These are phyloP conservation scores for Arctocebus calabarensis DNA, from an alignment of 2,797 vertebrate species.

Conservation along the genomic window DNA sequence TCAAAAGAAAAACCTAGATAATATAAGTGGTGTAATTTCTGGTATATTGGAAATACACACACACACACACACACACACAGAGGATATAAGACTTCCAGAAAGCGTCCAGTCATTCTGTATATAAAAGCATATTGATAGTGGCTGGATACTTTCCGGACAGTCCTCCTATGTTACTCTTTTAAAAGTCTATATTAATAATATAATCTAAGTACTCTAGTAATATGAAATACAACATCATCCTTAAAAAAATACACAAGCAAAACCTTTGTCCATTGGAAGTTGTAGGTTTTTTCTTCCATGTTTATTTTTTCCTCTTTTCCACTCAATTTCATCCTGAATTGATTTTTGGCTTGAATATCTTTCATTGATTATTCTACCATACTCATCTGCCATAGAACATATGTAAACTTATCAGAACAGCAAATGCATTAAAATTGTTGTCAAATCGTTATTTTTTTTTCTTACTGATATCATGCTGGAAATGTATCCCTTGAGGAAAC, in stretches of 20 bases:
- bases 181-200: background rate
- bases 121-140: too few species aligned
- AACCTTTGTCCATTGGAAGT: background rate
- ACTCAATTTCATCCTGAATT: background rate
- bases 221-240: background rate
- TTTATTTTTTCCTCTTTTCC: background rate
- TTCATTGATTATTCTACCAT: background rate
- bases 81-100: too few species aligned
- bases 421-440: background rate
- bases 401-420: background rate
- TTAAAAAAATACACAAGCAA: background rate
- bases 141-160: too few species aligned
- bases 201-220: background rate
- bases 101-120: too few species aligned
- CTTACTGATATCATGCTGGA: background rate
- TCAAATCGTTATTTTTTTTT: background rate
- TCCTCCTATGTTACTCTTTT: background rate
- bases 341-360: background rate
- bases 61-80: fast-evolving
- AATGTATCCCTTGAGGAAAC: background rate
- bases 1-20: background rate
- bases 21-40: background rate
- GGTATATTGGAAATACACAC: background rate
- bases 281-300: background rate
- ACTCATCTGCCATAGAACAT: background rate